Conservation (phyloP, 2,888 invertebrate genomes). For the Yponomeuta evonymella region DNA sequence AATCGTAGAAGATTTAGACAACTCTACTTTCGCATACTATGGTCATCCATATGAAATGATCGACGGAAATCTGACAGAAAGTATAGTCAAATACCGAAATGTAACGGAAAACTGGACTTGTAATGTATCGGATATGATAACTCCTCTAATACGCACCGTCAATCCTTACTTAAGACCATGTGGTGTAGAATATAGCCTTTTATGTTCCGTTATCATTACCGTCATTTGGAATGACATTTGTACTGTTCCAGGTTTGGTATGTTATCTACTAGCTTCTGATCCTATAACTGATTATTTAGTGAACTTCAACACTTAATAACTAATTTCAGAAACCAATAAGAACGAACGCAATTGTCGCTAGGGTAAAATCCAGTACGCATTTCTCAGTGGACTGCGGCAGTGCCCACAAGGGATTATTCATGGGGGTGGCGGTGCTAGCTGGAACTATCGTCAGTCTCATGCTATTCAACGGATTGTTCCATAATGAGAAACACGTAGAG, state of each 20-base stretch:
- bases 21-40: constrained; percentile 36
- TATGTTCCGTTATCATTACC: constrained; percentile 85
- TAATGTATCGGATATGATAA: constrained; percentile 73
- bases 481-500: constrained; percentile 66
- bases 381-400: constrained; percentile 85
- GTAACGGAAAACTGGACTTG: constrained; percentile 45
- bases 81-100: not conserved
- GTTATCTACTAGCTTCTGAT: constrained; percentile 23
- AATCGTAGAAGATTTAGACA: constrained; percentile 37
- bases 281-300: not conserved
- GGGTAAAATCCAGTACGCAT: constrained; percentile 60
- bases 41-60: not conserved
- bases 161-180: constrained; percentile 88
- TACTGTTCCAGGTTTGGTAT: constrained; percentile 69
- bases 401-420: constrained; percentile 81
- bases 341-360: not conserved
- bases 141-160: constrained; percentile 78
- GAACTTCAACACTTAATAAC: not conserved
- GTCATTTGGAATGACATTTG: constrained; percentile 88
- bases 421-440: constrained; percentile 80
- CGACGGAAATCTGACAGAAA: not conserved
- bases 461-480: constrained; percentile 81
- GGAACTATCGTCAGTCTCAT: constrained; percentile 83
- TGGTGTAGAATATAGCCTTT: constrained; percentile 88
- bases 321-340: constrained; percentile 28